phyloP scores from a whole-genome alignment of 1,140 invertebrate species.

The Potamilus streckersoni region DNA sequence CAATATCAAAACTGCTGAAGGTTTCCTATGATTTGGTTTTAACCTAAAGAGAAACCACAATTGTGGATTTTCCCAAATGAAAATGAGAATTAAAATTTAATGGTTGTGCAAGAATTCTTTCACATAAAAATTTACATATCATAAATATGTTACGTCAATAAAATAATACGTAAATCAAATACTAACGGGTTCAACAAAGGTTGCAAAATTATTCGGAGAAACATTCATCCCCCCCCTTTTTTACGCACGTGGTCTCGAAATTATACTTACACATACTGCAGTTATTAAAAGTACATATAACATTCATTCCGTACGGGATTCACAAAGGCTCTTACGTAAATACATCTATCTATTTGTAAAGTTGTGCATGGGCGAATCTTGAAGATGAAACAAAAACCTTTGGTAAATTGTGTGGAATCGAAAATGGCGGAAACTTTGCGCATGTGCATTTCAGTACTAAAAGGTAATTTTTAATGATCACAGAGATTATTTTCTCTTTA shows the following conservation, averaged over 20 bases:
- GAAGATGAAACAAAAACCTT: not conserved
- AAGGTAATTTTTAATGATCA: not conserved
- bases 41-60: too few species aligned
- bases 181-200: too few species aligned
- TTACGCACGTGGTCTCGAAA: not conserved
- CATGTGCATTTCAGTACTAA: not conserved
- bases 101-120: too few species aligned
- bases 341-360: not conserved
- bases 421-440: constrained; percentile 27
- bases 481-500: not conserved
- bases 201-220: too few species aligned
- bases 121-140: too few species aligned
- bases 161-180: too few species aligned
- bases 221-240: too few species aligned
- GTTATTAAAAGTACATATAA: not conserved
- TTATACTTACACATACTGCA: not conserved
- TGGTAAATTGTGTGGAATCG: not conserved
- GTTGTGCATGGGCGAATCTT: not conserved
- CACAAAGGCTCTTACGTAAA: not conserved
- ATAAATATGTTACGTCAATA: too few species aligned
- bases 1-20: too few species aligned
- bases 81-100: too few species aligned
- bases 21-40: too few species aligned
- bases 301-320: not conserved
- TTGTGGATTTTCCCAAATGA: too few species aligned